phyloP scores from a whole-genome alignment of 2,797 vertebrate species.

The Neosilurus mollespiculum region DNA sequence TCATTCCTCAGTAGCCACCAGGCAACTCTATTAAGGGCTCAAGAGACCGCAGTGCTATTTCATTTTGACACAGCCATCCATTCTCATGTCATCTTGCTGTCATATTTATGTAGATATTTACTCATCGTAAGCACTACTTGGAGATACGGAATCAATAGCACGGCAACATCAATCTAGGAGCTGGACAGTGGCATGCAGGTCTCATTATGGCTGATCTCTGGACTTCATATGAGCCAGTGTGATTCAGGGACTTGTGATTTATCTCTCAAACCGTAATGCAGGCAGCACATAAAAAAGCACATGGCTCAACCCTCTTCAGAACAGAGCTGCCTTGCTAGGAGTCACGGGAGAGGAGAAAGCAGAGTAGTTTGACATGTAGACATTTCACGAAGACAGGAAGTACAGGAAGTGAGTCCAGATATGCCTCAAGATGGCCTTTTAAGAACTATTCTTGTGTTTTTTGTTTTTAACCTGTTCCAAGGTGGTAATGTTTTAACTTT shows the following conservation, averaged over 20 bases:
- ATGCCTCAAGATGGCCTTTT: background rate
- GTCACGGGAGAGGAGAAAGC: background rate
- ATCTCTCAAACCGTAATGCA: constrained; percentile 15
- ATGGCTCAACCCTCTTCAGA: constrained; percentile 5
- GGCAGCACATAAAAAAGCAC: background rate
- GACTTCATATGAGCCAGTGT: background rate
- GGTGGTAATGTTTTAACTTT: no score
- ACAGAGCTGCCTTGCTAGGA: background rate
- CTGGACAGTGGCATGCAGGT: constrained; percentile 2
- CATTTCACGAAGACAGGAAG: background rate
- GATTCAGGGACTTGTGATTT: constrained; percentile 14
- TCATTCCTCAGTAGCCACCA: constrained; percentile 39
- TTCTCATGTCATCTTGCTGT: constrained; percentile 42
- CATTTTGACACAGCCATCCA: constrained; percentile 35
- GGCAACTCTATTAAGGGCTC: constrained; percentile 37
- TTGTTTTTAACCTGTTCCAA: no score
- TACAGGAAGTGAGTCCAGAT: background rate
- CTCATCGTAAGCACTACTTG: constrained; percentile 44
- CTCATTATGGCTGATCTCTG: constrained; percentile 19
- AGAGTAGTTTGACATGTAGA: background rate
- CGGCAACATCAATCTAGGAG: constrained; percentile 37
- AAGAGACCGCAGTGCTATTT: constrained; percentile 31
- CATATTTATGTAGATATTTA: constrained; percentile 56
- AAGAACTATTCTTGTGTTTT: background rate
- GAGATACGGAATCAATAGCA: constrained; percentile 53